Percentiles rank a stretch among this genome's conserved stretches.
Conservation (phyloP, 2,888 invertebrate genomes). For the Drosophila emarginata region DNA sequence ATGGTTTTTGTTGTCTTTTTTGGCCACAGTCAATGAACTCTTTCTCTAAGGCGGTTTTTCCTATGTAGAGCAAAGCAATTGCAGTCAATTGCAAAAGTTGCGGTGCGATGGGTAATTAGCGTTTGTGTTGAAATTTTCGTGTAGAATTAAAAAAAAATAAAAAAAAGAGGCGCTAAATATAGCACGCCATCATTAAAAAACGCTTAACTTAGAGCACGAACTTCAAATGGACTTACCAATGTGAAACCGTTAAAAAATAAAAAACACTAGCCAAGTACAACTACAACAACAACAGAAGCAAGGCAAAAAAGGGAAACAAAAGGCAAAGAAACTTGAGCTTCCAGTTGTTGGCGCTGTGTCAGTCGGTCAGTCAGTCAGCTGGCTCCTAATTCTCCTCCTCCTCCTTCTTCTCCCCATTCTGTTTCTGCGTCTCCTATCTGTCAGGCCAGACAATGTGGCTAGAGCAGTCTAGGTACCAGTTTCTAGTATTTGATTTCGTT, state of each 20-base stretch:
- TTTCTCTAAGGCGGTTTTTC: neutral
- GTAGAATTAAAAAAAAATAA: conserved; percentile 42
- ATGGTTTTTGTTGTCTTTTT: conserved; percentile 26
- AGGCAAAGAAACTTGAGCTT: conserved; percentile 32
- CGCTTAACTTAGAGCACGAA: conserved; percentile 63
- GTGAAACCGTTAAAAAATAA: conserved; percentile 57
- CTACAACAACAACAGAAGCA: neutral
- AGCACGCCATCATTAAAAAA: conserved; percentile 72
- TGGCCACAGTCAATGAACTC: conserved; percentile 62
- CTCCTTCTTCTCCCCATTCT: neutral
- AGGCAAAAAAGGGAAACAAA: conserved; percentile 25
- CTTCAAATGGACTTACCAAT: conserved; percentile 46
- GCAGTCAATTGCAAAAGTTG: conserved; percentile 59
- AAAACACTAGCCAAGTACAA: neutral
- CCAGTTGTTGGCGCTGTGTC: conserved; percentile 46
- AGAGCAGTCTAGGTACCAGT: neutral
- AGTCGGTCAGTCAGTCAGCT: conserved; percentile 72
- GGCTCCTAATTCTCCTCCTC: conserved; percentile 17
- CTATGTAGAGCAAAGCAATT: conserved; percentile 61
- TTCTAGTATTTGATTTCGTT: conserved; percentile 63
- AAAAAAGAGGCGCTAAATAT: conserved; percentile 63
- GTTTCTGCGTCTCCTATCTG: neutral
- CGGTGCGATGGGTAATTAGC: conserved; percentile 57
- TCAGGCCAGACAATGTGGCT: conserved; percentile 69
- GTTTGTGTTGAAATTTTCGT: conserved; percentile 47